Evolutionary conservation across 92 coral and sea anemone species (phyloP).

Genomic region (Umimayanthus kanabou): DNA sequence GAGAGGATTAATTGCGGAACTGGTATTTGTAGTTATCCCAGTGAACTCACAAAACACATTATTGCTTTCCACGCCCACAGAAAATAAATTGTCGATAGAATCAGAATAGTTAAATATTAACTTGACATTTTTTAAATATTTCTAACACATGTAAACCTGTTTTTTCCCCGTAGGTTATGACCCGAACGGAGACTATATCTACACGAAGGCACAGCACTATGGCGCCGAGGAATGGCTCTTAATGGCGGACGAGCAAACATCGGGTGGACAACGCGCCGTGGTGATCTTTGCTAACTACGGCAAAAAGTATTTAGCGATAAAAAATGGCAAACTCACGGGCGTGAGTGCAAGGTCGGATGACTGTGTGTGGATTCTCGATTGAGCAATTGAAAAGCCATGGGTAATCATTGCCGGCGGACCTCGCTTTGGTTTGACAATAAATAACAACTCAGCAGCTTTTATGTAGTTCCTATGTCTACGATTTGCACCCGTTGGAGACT

Average conservation of each 20-base stretch:
- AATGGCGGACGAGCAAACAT: slow-evolving; percentile 74
- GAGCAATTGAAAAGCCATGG: neutral
- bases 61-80: too few species aligned
- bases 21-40: too few species aligned
- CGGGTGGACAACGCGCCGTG: slow-evolving; percentile 76
- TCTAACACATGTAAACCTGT: too few species aligned
- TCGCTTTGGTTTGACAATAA: neutral
- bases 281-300: slow-evolving; percentile 85
- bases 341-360: slow-evolving; percentile 66
- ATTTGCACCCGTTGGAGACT: too few species aligned
- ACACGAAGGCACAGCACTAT: slow-evolving; percentile 84
- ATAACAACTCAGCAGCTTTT: too few species aligned
- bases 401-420: neutral
- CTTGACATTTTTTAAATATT: too few species aligned
- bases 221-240: slow-evolving; percentile 95
- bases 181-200: slow-evolving; percentile 83
- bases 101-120: too few species aligned
- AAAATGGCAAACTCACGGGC: slow-evolving; percentile 77
- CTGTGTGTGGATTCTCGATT: slow-evolving; percentile 86
- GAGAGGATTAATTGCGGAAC: neutral
- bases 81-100: too few species aligned
- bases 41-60: too few species aligned
- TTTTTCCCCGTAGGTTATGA: slow-evolving; percentile 62
- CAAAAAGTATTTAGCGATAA: slow-evolving; percentile 82
- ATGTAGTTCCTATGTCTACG: neutral